Conservation (phyloP, 2,113 vertebrate genomes). For the Eurypyga helias region DNA sequence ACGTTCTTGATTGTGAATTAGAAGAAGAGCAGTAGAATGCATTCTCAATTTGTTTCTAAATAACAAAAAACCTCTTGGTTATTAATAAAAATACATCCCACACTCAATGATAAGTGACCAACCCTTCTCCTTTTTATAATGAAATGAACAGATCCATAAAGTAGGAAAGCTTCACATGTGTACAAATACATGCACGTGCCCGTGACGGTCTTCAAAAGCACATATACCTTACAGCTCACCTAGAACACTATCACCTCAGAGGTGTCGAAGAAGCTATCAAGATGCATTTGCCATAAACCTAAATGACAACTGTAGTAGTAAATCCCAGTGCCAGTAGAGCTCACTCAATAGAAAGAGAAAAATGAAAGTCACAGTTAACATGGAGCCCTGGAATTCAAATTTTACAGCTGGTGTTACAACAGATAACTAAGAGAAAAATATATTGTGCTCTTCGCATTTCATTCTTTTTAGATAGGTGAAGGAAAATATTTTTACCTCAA, state of each 20-base stretch:
- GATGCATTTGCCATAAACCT: not conserved
- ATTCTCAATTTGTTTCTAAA: not conserved
- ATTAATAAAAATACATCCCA: not conserved
- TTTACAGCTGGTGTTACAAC: not conserved
- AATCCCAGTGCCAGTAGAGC: not conserved
- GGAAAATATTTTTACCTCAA: not conserved
- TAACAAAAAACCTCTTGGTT: not conserved
- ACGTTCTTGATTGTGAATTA: accelerated
- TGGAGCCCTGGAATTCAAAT: not conserved
- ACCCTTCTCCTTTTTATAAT: not conserved
- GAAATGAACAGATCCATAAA: not conserved
- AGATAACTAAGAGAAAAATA: not conserved
- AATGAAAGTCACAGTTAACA: not conserved
- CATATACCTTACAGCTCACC: not conserved
- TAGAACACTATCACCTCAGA: not conserved
- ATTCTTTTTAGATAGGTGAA: not conserved
- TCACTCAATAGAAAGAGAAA: not conserved
- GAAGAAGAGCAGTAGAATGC: not conserved
- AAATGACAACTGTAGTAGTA: not conserved
- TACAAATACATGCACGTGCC: not conserved
- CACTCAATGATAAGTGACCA: not conserved
- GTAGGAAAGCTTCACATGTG: not conserved
- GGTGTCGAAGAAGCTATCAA: not conserved
- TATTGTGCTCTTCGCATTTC: not conserved
- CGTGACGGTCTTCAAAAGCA: not conserved